These are phyloP conservation scores for Halcyon badia DNA, from an alignment of 2,797 vertebrate species.

Conservation along the genomic window DNA sequence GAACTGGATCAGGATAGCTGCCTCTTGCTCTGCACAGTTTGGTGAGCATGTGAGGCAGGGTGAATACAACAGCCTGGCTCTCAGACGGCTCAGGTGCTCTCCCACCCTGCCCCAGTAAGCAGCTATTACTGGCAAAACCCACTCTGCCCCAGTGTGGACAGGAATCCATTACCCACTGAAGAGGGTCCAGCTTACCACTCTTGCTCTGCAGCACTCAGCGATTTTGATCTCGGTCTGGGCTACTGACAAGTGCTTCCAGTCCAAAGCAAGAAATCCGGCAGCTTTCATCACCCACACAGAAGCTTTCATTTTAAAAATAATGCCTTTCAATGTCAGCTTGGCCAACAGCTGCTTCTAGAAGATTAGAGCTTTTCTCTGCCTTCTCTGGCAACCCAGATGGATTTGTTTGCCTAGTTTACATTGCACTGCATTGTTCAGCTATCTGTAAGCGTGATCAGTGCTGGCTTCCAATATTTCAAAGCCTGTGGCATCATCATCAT, in stretches of 20 bases:
- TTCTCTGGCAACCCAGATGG: slow-evolving; percentile 75
- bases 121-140: neutral
- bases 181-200: slow-evolving; percentile 35
- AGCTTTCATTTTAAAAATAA: slow-evolving; percentile 76
- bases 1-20: neutral
- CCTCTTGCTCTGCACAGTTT: neutral
- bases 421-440: slow-evolving; percentile 73
- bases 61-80: fast-evolving
- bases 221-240: slow-evolving; percentile 60
- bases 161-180: neutral
- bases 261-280: slow-evolving; percentile 71
- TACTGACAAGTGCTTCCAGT: slow-evolving; percentile 51
- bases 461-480: slow-evolving; percentile 75
- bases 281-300: slow-evolving; percentile 63
- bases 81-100: neutral
- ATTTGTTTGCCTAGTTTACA: slow-evolving; percentile 77
- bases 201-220: neutral
- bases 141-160: neutral
- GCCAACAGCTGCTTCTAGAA: slow-evolving; percentile 77
- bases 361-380: slow-evolving; percentile 77
- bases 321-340: slow-evolving; percentile 75
- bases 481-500: slow-evolving; percentile 69
- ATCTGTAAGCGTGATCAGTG: slow-evolving; percentile 75
- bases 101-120: neutral
- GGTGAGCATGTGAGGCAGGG: neutral